Evolutionary conservation across 2,113 vertebrate species (phyloP).

Genomic region (Cavia aperea): DNA sequence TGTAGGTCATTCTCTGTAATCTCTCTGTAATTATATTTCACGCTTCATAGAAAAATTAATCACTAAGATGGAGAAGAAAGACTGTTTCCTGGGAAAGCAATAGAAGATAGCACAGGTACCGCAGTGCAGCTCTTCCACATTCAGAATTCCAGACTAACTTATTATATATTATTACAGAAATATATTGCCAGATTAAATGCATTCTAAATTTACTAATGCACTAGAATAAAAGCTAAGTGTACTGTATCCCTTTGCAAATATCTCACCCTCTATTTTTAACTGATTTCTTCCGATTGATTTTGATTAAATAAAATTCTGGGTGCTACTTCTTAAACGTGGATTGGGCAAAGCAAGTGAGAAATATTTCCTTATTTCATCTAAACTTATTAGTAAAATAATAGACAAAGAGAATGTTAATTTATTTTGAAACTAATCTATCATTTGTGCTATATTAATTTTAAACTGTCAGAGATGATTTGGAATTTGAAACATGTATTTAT

Average conservation of each 20-base stretch:
- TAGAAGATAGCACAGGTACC: background rate
- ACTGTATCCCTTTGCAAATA: background rate
- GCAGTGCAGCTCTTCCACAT: background rate
- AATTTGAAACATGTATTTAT: background rate
- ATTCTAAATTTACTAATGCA: background rate
- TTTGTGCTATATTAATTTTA: background rate
- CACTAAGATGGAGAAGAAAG: constrained; percentile 40
- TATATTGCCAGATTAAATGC: background rate
- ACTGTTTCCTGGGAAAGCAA: background rate
- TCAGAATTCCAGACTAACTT: background rate
- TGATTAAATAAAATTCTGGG: background rate
- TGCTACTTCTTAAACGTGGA: background rate
- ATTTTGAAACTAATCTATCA: background rate
- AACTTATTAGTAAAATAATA: background rate
- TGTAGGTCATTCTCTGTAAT: constrained; percentile 39
- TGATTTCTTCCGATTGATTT: background rate
- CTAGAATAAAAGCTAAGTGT: background rate
- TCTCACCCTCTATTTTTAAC: background rate
- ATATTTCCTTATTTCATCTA: background rate
- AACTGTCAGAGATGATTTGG: background rate
- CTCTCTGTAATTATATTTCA: constrained; percentile 53
- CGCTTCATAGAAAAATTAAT: constrained; percentile 57
- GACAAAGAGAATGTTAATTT: background rate
- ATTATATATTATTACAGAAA: background rate
- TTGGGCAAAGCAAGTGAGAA: background rate